Evolutionary conservation across 2,113 vertebrate species (phyloP).

Genomic region (Mohoua ochrocephala): DNA sequence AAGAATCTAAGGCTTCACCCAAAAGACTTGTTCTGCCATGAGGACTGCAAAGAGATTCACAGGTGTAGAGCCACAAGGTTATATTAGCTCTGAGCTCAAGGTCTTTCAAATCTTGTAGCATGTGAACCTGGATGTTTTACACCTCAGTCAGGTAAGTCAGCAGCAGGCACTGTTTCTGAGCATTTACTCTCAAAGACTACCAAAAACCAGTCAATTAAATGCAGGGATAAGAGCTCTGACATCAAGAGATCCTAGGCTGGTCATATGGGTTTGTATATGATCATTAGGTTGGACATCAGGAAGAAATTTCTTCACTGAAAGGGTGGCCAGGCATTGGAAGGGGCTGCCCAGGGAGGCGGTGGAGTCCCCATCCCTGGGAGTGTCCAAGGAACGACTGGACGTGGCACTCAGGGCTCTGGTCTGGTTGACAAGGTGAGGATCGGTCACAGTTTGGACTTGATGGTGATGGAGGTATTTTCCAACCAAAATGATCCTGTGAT

Average conservation of each 20-base stretch:
- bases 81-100: background rate
- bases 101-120: background rate
- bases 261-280: background rate
- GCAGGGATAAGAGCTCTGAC: background rate
- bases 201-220: background rate
- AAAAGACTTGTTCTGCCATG: background rate
- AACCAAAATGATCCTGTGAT: background rate
- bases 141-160: background rate
- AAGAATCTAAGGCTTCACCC: background rate
- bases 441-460: background rate
- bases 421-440: background rate
- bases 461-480: background rate
- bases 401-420: background rate
- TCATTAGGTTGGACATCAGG: background rate
- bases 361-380: background rate
- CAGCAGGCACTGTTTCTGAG: background rate
- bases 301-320: background rate
- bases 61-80: background rate
- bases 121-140: background rate
- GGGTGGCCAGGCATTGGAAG: background rate
- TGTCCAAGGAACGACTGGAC: background rate
- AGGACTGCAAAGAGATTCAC: fast-evolving
- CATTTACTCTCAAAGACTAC: background rate
- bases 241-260: background rate
- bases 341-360: background rate